A percentile compares a stretch with the other conserved stretches of the same genome.
phyloP scores from a whole-genome alignment of 2,888 invertebrate species.

The Drosophila nr. fundita region DNA sequence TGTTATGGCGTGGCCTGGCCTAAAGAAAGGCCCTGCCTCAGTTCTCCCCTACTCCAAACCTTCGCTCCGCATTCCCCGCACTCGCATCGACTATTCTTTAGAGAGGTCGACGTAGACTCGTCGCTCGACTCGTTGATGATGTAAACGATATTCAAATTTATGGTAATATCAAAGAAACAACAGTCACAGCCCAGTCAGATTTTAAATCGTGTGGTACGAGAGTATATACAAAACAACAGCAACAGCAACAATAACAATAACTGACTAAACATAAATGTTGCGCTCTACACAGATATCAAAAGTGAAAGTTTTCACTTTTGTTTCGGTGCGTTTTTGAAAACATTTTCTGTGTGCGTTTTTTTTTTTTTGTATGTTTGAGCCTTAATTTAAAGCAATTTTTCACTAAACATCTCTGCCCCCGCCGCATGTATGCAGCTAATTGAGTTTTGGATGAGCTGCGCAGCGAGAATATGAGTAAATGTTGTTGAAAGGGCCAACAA shows the following conservation, averaged over 20 bases:
- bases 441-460: constrained; percentile 2
- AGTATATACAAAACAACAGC: constrained; percentile 8
- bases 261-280: constrained; percentile 61
- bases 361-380: constrained; percentile 10
- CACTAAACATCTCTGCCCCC: constrained; percentile 40
- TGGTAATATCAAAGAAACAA: constrained; percentile 65
- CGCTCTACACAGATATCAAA: constrained; percentile 55
- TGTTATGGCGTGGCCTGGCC: constrained; percentile 33
- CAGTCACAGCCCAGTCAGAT: constrained; percentile 52
- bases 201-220: constrained; percentile 47
- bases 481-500: constrained; percentile 1
- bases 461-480: constrained; percentile 21
- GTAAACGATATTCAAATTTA: constrained; percentile 74
- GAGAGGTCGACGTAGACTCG: constrained; percentile 25
- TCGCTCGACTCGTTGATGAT: constrained; percentile 50
- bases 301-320: constrained; percentile 74
- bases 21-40: constrained; percentile 50
- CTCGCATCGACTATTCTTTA: constrained; percentile 52
- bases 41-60: neutral
- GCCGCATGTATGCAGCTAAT: constrained; percentile 25
- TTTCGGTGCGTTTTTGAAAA: constrained; percentile 51
- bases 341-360: constrained; percentile 24
- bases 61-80: constrained; percentile 1
- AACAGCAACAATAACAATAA: constrained; percentile 24
- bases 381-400: constrained; percentile 56